A percentile compares a stretch with the other conserved stretches of the same genome.
Evolutionary conservation across 2,113 vertebrate species (phyloP).

Genomic region (Serilophus lunatus): DNA sequence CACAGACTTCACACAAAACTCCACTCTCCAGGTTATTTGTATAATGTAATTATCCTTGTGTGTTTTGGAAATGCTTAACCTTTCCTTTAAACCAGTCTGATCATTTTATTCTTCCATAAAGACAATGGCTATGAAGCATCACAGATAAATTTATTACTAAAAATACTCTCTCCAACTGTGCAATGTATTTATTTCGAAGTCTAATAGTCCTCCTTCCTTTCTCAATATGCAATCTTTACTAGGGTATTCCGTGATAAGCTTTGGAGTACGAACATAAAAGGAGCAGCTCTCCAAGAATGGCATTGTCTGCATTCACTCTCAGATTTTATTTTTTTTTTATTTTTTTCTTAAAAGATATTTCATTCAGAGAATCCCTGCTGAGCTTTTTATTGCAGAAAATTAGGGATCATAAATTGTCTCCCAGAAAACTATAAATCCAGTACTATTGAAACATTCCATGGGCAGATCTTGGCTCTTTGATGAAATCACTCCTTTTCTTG

Average conservation of each 20-base stretch:
- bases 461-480: constrained; percentile 72
- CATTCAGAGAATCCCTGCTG: constrained; percentile 73
- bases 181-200: constrained; percentile 40
- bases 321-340: constrained; percentile 39
- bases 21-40: neutral
- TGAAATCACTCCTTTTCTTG: constrained; percentile 75
- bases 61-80: neutral
- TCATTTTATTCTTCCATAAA: neutral
- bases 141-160: neutral
- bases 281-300: constrained; percentile 57
- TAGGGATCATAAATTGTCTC: constrained; percentile 71
- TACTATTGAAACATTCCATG: constrained; percentile 79
- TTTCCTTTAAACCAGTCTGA: neutral
- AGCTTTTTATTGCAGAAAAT: constrained; percentile 77
- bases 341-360: constrained; percentile 72
- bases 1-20: neutral
- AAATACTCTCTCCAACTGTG: neutral
- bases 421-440: constrained; percentile 75
- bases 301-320: constrained; percentile 59
- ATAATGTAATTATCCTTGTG: neutral
- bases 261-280: constrained; percentile 47
- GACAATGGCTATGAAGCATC: neutral
- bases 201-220: constrained; percentile 31
- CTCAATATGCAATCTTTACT: neutral
- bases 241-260: constrained; percentile 57